A percentile compares a stretch with the other conserved stretches of the same genome.
Evolutionary conservation across 2,888 invertebrate species (phyloP).

Genomic region (Hypercompe scribonia): DNA sequence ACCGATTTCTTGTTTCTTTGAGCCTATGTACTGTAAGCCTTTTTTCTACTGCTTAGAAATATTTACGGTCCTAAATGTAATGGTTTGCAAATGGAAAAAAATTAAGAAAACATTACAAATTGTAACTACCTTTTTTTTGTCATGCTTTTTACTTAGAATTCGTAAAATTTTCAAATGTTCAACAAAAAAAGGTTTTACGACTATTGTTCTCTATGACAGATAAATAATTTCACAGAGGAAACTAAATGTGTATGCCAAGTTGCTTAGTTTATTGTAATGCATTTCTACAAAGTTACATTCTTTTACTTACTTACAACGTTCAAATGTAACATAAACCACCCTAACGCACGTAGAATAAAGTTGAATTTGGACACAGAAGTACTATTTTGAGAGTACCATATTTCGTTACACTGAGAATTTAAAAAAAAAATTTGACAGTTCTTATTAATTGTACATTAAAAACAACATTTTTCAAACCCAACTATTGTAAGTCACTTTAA

Average conservation of each 20-base stretch:
- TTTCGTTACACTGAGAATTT: too few relatives aligned
- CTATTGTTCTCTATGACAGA: not conserved
- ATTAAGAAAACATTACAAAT: not conserved
- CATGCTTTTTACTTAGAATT: not conserved
- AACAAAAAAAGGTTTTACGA: not conserved
- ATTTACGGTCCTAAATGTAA: not conserved
- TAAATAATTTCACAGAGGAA: not conserved
- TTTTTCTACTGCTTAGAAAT: too few relatives aligned
- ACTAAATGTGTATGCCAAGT: slow-evolving; percentile 2
- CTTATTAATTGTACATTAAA: not conserved
- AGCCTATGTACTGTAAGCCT: too few relatives aligned
- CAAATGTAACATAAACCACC: not conserved
- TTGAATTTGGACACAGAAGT: not conserved
- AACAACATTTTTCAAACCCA: not conserved
- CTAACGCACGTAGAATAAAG: not conserved
- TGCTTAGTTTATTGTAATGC: not conserved
- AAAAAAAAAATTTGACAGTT: not conserved
- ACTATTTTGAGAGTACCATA: not conserved
- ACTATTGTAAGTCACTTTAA: not conserved
- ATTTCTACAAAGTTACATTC: not conserved
- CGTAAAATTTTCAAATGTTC: not conserved
- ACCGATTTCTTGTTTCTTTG: not conserved
- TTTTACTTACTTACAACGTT: slow-evolving; percentile 5
- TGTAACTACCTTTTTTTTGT: not conserved
- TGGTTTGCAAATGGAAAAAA: not conserved